These are phyloP conservation scores for Listronotus bonariensis DNA, from an alignment of 1,140 invertebrate species.

Conservation along the genomic window DNA sequence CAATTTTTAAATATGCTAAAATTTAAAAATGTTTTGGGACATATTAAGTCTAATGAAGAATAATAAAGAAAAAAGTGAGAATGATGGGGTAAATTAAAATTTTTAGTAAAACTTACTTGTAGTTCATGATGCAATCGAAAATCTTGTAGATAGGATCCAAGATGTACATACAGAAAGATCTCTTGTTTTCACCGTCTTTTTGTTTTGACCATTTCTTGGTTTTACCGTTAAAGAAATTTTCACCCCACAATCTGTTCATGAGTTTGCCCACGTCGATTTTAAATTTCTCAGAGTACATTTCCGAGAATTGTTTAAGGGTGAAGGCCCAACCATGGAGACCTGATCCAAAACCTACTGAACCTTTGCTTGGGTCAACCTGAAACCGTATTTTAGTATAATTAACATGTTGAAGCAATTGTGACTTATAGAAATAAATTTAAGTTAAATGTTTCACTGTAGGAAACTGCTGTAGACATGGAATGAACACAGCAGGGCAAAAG, in stretches of 20 bases:
- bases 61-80: no score
- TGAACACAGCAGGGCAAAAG: constrained; percentile 45
- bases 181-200: constrained; percentile 87
- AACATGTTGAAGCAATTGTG: not conserved
- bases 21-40: no score
- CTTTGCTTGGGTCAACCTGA: constrained; percentile 92
- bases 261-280: constrained; percentile 96
- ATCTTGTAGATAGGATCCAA: constrained; percentile 99
- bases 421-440: not conserved
- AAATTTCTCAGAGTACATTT: constrained; percentile 99
- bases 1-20: no score
- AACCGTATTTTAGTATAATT: not conserved
- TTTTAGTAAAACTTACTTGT: constrained; percentile 62
- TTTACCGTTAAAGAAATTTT: constrained; percentile 97
- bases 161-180: constrained; percentile 98
- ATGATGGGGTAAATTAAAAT: not conserved
- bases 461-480: constrained; percentile 43
- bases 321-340: constrained; percentile 99
- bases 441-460: constrained; percentile 44
- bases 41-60: no score
- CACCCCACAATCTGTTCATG: constrained; percentile 96
- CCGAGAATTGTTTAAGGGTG: constrained; percentile 98
- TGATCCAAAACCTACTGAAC: constrained; percentile 98
- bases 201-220: constrained; percentile 98
- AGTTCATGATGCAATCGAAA: constrained; percentile 98